Evolutionary conservation across 92 coral and sea anemone genomes (phyloP), one percentile per base, ranked within the genome.

Genomic region (Plumapathes pennacea): DNA sequence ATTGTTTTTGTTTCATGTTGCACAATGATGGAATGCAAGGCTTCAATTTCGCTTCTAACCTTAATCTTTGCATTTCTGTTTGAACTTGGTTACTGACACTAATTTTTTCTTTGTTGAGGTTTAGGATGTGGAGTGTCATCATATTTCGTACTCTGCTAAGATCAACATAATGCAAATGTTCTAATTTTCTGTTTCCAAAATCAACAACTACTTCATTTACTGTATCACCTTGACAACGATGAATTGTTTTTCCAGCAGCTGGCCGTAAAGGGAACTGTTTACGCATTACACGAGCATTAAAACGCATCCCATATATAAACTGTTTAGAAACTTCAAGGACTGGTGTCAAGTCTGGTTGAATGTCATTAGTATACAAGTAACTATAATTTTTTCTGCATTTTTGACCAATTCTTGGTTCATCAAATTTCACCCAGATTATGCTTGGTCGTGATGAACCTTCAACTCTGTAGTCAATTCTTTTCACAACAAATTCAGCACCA

Each of bases 391-490:
- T 58, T 22, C 85, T 57, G 25, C 56, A 67, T 23, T 39, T 72
- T 13, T 45, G 26, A 28, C 82, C 90, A 30, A 78, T 54, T 3
- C 26, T 11, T 9, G 55, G 8, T 23, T 79, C 55, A 52, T 50
- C 38, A 46, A 84, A 84, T 13, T 77, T 64, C n/a, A 84, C 90
- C 90, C 82, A 84, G 13, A 84, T 77, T 7, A 72, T 72, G 38
- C 82, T 81, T 53, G 86, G 85, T 50, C 90, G 71, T 21, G 3
- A 59, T 11, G 90, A 72, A 49, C 60, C 24, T 1, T 3, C 22
- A 27, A 85, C 86, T 36, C 92, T 56, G 77, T 85, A 85, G 31
- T 79, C 82, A 25, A 85, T 85, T 9, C 60, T 74, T 25, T 60
- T 59, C 18, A 85, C 31, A 0, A 57, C 38, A 54, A 83, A 85